Base-by-base conservation (phyloP, 2,888 invertebrate species). In the Trachelus stipa region DNA sequence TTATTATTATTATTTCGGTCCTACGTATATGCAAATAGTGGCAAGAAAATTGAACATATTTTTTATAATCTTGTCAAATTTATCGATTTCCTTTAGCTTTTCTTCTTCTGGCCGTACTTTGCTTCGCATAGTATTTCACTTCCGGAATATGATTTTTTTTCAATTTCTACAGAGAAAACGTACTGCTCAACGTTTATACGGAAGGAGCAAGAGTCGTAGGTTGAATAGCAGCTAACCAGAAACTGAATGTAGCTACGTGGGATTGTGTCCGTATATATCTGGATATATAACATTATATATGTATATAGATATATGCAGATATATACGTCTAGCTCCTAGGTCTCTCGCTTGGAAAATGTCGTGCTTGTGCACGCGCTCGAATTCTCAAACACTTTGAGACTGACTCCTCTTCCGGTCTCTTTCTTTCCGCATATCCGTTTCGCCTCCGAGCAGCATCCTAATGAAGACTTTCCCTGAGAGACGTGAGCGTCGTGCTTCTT, bases 331-430 rank as follows among this genome's bases (percentile, higher is more conserved):
- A 15, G 56, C 23, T 56, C 23, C 15, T 56, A 23, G 69, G 12
- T 68, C 73, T 73, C 40, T 74, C 73, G 74, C 73, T 73, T 34
- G 78, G 77, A 80, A 80, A 81, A 76, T 81, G 77, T 80, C 75
- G 69, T 75, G 69, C 78, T 80, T 69, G 69, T 79, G 75, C 78
- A 73, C 68, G 74, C 81, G 40, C 74, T 73, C 37, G 76, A 78
- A 30, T 35, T 69, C 77, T 75, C 79, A 79, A 79, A 77, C 79
- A 77, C 76, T 79, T 76, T 74, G 79, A 76, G 75, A 80, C 23
- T 9, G 56, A 56, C 56, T 56, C 23, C 56, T 56, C 56, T 56
- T 56, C 23, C 56, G 23, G 56, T 56, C 56, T 56, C 56, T 56
- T 56, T 23, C 56, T 56, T 56, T 56, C 23, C 23, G 56, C 56